A percentile compares a stretch with the other conserved stretches of the same genome.
Evolutionary conservation across 2,888 invertebrate species (phyloP).

Genomic region (Cyrtodaria siliqua): DNA sequence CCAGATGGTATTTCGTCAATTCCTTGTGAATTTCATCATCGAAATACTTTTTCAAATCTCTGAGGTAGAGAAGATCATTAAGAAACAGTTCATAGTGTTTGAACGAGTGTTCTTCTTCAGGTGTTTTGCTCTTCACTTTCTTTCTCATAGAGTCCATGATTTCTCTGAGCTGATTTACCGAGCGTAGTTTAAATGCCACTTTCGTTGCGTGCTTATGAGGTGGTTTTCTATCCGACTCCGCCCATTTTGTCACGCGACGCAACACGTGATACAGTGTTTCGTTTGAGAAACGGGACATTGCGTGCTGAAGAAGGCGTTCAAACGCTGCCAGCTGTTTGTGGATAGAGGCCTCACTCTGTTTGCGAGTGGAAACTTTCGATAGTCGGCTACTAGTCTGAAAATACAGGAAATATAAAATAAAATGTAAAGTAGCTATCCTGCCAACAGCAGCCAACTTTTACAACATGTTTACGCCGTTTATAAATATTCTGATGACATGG

Average conservation of each 20-base stretch:
- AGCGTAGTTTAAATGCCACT: conserved; percentile 59
- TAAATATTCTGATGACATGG: too few relatives aligned
- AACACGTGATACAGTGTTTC: conserved; percentile 73
- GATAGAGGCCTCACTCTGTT: conserved; percentile 61
- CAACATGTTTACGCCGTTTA: too few relatives aligned
- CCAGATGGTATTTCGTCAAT: conserved; percentile 77
- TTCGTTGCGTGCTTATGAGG: conserved; percentile 16
- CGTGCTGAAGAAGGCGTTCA: conserved; percentile 76
- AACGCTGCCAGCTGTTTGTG: conserved; percentile 75
- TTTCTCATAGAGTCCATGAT: conserved; percentile 49
- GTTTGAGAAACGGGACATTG: conserved; percentile 77
- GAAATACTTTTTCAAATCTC: conserved; percentile 77
- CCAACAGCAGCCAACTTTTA: too few relatives aligned
- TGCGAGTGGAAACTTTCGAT: conserved; percentile 23
- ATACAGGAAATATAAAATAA: conserved; percentile 12
- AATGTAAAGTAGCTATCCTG: too few relatives aligned
- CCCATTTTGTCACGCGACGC: conserved; percentile 58
- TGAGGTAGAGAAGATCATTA: conserved; percentile 75
- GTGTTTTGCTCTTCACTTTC: conserved; percentile 39
- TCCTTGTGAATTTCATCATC: conserved; percentile 77
- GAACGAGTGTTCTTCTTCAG: conserved; percentile 65
- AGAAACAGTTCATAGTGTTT: conserved; percentile 76
- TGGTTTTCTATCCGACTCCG: conserved; percentile 29
- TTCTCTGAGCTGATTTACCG: conserved; percentile 61
- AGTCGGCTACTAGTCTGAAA: conserved; percentile 52